Evolutionary conservation across 2,888 invertebrate genomes (phyloP).

Genomic region (Catocala fraxini): DNA sequence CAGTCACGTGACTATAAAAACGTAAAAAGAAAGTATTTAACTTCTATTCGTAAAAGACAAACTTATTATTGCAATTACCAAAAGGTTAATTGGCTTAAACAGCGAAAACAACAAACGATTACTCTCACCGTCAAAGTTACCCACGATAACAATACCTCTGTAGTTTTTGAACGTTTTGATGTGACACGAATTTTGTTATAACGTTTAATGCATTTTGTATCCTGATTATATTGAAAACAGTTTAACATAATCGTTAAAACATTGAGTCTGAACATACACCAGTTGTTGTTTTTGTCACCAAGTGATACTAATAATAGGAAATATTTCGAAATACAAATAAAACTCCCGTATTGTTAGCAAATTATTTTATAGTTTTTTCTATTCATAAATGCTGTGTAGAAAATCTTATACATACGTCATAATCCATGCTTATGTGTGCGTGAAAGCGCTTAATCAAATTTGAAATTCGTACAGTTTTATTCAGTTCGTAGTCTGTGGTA

Average conservation of each 20-base stretch:
- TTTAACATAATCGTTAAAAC: constrained; percentile 26
- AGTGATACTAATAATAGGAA: constrained; percentile 47
- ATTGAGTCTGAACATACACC: constrained; percentile 28
- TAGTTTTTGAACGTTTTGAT: constrained; percentile 27
- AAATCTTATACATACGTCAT: too few relatives aligned
- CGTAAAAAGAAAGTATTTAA: too few relatives aligned
- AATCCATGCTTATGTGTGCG: too few relatives aligned
- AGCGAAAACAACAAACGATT: too few relatives aligned
- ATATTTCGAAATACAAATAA: constrained; percentile 28
- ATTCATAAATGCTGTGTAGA: too few relatives aligned
- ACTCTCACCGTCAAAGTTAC: background rate
- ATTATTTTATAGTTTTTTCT: background rate
- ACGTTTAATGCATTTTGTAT: constrained; percentile 18
- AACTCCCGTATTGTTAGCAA: constrained; percentile 27
- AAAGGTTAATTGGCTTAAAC: too few relatives aligned
- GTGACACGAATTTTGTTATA: constrained; percentile 17
- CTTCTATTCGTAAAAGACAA: too few relatives aligned
- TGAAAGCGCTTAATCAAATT: too few relatives aligned
- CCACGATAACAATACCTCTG: background rate
- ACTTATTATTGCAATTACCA: too few relatives aligned
- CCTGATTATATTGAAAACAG: constrained; percentile 21
- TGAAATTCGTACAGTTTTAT: too few relatives aligned
- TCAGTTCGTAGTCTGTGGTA: too few relatives aligned
- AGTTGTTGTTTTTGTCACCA: constrained; percentile 40
- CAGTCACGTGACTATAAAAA: too few relatives aligned